Percentiles rank a stretch among this genome's conserved stretches.
phyloP scores from a whole-genome alignment of 2,888 invertebrate species.

The Matsumyia berberina region DNA sequence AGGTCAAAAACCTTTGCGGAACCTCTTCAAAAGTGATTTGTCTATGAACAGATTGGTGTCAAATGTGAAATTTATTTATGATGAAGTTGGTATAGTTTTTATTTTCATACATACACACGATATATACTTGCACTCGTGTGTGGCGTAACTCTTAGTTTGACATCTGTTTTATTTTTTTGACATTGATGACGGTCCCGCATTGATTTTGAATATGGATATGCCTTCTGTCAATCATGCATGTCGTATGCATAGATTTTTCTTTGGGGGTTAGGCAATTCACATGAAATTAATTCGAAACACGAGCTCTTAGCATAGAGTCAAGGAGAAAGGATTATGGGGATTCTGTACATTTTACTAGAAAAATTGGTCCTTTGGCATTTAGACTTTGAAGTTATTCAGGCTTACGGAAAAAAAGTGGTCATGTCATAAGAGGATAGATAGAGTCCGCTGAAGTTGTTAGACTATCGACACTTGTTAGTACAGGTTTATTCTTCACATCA shows the following conservation, averaged over 20 bases:
- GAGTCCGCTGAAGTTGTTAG: no score
- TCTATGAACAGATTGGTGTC: constrained; percentile 33
- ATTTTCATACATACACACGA: background rate
- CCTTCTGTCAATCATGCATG: constrained; percentile 13
- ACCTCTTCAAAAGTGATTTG: constrained; percentile 20
- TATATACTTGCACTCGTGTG: background rate
- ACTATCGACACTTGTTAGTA: no score
- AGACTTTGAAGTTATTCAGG: no score
- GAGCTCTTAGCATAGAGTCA: background rate
- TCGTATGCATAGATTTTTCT: constrained; percentile 4
- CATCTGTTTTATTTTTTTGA: constrained; percentile 42
- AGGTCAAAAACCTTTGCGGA: constrained; percentile 29
- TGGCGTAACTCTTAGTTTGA: constrained; percentile 21
- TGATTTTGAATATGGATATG: background rate
- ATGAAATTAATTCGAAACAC: background rate
- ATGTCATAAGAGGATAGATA: no score
- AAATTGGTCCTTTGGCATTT: no score
- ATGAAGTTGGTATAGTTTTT: background rate
- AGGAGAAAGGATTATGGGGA: background rate
- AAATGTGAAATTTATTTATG: constrained; percentile 40
- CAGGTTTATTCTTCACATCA: no score
- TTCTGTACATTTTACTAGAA: no score
- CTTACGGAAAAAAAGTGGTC: no score
- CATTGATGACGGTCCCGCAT: constrained; percentile 45
- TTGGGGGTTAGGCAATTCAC: background rate